phyloP scores from a whole-genome alignment of 2,797 vertebrate genomes.

The Melopsittacus undulatus region DNA sequence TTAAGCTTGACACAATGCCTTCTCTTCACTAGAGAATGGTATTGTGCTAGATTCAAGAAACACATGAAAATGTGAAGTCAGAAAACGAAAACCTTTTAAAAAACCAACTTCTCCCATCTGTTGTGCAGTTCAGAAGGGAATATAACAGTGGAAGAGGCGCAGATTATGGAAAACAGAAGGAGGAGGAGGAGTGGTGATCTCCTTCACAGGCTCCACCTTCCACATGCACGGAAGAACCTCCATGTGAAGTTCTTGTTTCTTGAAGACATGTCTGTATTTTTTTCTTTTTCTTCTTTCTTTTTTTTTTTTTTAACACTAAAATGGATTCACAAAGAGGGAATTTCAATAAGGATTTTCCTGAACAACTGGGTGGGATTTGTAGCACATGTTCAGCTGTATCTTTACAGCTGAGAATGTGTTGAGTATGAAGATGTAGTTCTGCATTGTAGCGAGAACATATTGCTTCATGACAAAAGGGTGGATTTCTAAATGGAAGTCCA shows the following conservation, averaged over 20 bases:
- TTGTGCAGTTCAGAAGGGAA: neutral
- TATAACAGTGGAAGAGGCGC: neutral
- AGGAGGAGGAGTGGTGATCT: neutral
- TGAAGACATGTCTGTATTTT: neutral
- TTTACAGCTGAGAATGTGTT: neutral
- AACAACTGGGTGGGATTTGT: neutral
- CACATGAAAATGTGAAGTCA: slow-evolving; percentile 72
- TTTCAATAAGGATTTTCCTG: neutral
- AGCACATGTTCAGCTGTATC: neutral
- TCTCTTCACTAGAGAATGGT: slow-evolving; percentile 63
- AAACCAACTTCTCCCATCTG: slow-evolving; percentile 60
- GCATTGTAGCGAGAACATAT: neutral
- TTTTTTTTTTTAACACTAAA: neutral
- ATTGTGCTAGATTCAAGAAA: slow-evolving; percentile 66
- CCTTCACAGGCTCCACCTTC: neutral
- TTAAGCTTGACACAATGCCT: slow-evolving; percentile 73
- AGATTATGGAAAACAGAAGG: neutral
- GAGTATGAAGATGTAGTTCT: neutral
- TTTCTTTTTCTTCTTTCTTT: neutral
- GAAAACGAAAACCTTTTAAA: slow-evolving; percentile 67
- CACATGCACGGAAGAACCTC: neutral
- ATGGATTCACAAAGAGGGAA: neutral
- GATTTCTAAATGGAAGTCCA: neutral
- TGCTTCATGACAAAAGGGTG: neutral
- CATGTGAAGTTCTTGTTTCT: neutral